phyloP scores from a whole-genome alignment of 2,888 invertebrate species.

The Ellobium chinense region DNA sequence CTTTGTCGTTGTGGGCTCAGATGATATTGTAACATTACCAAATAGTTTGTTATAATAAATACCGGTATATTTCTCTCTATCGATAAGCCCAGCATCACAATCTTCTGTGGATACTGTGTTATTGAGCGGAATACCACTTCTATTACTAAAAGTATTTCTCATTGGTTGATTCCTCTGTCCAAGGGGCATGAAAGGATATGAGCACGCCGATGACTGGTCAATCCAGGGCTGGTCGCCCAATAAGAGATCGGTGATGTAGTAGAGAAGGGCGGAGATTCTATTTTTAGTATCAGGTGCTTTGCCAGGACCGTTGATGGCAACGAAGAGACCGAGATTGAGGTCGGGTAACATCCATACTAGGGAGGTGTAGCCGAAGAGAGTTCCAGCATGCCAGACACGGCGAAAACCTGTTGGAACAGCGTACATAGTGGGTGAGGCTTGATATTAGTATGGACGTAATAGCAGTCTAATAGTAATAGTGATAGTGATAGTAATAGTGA shows the following conservation, averaged over 20 bases:
- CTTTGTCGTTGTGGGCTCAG: background rate
- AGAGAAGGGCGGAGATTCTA: background rate
- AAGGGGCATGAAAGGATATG: background rate
- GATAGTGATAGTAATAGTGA: no score
- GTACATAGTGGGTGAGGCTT: no score
- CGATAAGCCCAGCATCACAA: background rate
- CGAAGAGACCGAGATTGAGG: constrained; percentile 14
- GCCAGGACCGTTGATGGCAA: constrained; percentile 19
- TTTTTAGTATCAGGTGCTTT: background rate
- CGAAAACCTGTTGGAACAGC: constrained; percentile 13
- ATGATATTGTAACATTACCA: constrained; percentile 2
- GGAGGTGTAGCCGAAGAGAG: constrained; percentile 23
- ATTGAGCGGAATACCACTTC: background rate
- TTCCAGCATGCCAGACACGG: constrained; percentile 23
- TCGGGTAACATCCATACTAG: constrained; percentile 30
- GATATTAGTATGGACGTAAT: no score
- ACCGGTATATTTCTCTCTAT: background rate
- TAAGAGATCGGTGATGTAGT: background rate
- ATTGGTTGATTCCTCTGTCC: background rate
- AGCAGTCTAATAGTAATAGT: no score
- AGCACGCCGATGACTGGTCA: constrained; percentile 1
- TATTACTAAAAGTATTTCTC: background rate
- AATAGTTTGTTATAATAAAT: constrained; percentile 2
- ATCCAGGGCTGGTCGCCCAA: constrained; percentile 2
- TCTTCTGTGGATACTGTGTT: background rate